These are phyloP conservation scores for Semnornis frantzii DNA, from an alignment of 2,113 vertebrate genomes.

Conservation along the genomic window DNA sequence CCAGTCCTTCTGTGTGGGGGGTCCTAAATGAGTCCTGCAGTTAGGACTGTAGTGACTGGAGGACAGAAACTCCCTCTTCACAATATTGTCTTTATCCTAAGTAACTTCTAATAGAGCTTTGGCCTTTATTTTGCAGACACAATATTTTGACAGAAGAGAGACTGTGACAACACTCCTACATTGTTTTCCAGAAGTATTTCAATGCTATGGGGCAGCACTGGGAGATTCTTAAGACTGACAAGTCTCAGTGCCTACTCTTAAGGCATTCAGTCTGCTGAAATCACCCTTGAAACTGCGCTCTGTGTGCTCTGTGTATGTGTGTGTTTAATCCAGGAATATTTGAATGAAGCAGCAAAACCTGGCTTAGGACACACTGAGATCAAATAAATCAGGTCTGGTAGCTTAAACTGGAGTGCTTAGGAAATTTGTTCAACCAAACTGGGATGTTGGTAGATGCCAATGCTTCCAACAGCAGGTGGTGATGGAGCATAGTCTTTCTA, in stretches of 20 bases:
- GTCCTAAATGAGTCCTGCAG: background rate
- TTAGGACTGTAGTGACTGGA: accelerated
- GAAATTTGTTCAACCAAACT: background rate
- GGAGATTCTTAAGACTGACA: background rate
- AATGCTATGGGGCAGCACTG: background rate
- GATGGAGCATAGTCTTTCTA: background rate
- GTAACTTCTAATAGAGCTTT: background rate
- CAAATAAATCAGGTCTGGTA: background rate
- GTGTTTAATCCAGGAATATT: background rate
- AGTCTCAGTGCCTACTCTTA: background rate
- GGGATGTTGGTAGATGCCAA: background rate
- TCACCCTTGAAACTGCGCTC: background rate
- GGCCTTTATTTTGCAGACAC: background rate
- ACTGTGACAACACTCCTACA: background rate
- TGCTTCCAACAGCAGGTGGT: background rate
- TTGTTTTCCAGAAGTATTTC: background rate
- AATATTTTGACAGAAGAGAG: background rate
- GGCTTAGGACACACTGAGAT: background rate
- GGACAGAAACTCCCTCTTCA: background rate
- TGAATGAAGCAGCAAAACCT: background rate
- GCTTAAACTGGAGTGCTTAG: background rate
- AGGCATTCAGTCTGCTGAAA: background rate
- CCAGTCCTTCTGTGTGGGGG: background rate
- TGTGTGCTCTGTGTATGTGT: accelerated
- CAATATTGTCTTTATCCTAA: background rate